Conservation (phyloP, 2,888 invertebrate genomes). For the Crossocerus cetratus region DNA sequence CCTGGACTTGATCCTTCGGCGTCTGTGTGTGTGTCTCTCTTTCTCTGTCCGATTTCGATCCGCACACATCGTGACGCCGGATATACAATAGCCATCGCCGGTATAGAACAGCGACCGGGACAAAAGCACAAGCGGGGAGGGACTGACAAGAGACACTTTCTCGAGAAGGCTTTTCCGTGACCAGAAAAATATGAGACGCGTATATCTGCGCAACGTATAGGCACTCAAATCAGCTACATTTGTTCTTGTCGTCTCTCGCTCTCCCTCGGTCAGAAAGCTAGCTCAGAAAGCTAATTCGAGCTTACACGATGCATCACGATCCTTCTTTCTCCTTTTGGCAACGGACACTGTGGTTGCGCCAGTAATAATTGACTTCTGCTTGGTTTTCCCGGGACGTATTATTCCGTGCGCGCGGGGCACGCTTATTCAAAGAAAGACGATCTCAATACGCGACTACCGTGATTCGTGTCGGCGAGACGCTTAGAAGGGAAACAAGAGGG, state of each 20-base stretch:
- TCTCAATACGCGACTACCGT: no score
- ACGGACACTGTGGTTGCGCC: slow-evolving; percentile 36
- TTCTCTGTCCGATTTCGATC: background rate
- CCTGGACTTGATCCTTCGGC: no score
- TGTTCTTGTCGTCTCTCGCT: slow-evolving; percentile 22
- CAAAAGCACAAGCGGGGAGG: slow-evolving; percentile 46
- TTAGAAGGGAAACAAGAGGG: no score
- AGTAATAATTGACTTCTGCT: slow-evolving; percentile 47
- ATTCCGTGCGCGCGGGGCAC: no score
- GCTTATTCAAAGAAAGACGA: no score
- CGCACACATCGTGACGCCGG: slow-evolving; percentile 16
- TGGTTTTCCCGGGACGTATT: no score
- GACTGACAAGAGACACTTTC: slow-evolving; percentile 25
- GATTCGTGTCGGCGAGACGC: no score
- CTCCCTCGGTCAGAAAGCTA: slow-evolving; percentile 26
- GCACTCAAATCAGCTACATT: slow-evolving; percentile 64
- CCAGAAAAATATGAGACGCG: slow-evolving; percentile 58
- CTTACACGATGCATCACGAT: slow-evolving; percentile 40
- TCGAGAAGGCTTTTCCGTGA: slow-evolving; percentile 26
- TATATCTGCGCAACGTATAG: slow-evolving; percentile 57
- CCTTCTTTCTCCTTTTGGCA: slow-evolving; percentile 47
- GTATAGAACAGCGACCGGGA: background rate
- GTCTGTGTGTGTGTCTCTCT: no score
- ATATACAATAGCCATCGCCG: slow-evolving; percentile 4
- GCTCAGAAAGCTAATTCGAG: slow-evolving; percentile 50